Evolutionary conservation across 2,797 vertebrate species (phyloP), one percentile per base, ranked within the genome.

Genomic region (Harpagifer antarcticus): DNA sequence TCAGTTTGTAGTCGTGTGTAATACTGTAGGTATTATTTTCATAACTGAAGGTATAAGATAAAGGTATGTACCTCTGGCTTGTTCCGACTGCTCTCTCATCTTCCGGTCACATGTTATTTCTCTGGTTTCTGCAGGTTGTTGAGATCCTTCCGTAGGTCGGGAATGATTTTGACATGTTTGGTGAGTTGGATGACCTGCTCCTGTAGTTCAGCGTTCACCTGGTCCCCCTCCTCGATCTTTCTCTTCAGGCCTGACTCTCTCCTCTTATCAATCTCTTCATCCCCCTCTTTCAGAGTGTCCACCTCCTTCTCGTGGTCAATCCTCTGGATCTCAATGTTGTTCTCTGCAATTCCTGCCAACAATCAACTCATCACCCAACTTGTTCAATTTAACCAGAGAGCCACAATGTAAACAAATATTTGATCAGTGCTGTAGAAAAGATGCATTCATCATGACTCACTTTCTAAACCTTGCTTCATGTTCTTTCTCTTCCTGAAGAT

Each of bases 81-180:
- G 95, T 66, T 95, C 91, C 1, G 95, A 96, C 79, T 97, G 96
- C 0, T 94, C 87, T 78, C 95, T 97, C 50, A 96, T 90, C 54
- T 93, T 96, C 53, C 95, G 95, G 20, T 98, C 96, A n/a, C 64
- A 94, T 81, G 59, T 94, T 95, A 81, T 94, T 67, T 75, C 93
- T 97, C 82, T 98, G 96, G 17, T 86, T 93, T 93, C 64, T 99
- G 96, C 58, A 99, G 90, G 75, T 94, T 94, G 82, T 95, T 95
- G 9, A 99, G 95, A 74, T 99, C 97, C 85, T 95, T 96, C 75
- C 96, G 96, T 33, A 99, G 92, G 72, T 99, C 97, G 0, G 97
- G 96, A 78, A 99, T 96, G 79, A 89, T 89, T 94, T 97, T 96
- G 3, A 94, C 93, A 23, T 98, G 96, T 73, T 95, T 95, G 85